Percentiles rank a stretch among this genome's conserved stretches.
These are phyloP conservation scores for Nymphalis urticae DNA, from an alignment of 2,888 invertebrate species.

Conservation along the genomic window DNA sequence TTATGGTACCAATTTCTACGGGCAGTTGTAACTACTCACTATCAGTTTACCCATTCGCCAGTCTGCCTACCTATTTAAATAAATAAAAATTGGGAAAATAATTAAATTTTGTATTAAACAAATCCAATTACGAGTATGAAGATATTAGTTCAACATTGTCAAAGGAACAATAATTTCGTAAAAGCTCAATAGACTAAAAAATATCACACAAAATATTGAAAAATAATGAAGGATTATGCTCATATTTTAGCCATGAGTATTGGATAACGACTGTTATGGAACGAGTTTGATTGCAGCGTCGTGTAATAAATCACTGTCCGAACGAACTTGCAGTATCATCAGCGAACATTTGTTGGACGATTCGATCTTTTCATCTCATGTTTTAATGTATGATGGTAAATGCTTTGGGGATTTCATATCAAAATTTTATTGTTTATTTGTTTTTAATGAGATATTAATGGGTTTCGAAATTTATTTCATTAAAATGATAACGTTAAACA, in stretches of 20 bases:
- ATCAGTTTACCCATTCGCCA: no score
- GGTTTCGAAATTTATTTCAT: background rate
- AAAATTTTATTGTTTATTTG: constrained; percentile 3
- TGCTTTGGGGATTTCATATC: background rate
- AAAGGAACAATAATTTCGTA: no score
- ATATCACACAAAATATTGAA: background rate
- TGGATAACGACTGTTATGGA: constrained; percentile 21
- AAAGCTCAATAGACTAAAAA: background rate
- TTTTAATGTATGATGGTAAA: constrained; percentile 25
- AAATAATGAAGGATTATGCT: constrained; percentile 4
- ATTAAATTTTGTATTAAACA: no score
- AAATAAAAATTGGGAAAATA: no score
- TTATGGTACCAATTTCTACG: no score
- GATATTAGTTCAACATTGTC: no score
- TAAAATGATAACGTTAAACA: background rate
- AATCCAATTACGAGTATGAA: no score
- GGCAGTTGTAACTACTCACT: no score
- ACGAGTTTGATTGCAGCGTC: constrained; percentile 23
- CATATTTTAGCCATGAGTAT: constrained; percentile 14
- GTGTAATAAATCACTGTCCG: constrained; percentile 35
- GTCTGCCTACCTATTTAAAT: no score
- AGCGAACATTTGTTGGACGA: constrained; percentile 32
- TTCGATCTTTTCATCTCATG: constrained; percentile 31
- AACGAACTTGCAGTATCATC: constrained; percentile 35
- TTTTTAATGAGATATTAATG: constrained; percentile 3